Evolutionary conservation across 2,888 invertebrate genomes (phyloP).

Genomic region (Eurois occulta): DNA sequence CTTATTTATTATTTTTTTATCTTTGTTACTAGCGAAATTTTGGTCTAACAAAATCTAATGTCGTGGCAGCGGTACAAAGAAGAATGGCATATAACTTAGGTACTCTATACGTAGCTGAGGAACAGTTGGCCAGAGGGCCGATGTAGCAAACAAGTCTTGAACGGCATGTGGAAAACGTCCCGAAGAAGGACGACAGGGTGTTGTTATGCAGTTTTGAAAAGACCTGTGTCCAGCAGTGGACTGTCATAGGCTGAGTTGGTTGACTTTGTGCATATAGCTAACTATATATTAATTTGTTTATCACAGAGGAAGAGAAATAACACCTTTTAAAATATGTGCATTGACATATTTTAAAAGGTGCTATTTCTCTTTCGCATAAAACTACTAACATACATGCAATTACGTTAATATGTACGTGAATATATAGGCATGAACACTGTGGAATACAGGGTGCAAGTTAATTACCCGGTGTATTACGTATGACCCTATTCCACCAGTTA

Average conservation of each 20-base stretch:
- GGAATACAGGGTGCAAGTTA: conserved; percentile 16
- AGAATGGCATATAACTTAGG: neutral
- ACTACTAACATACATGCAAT: neutral
- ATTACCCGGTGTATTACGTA: conserved; percentile 37
- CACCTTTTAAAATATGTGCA: neutral
- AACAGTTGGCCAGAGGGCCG: neutral
- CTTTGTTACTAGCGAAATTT: neutral
- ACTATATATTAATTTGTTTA: neutral
- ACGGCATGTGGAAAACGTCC: neutral
- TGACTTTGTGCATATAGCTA: neutral
- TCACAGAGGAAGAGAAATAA: neutral
- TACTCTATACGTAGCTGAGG: neutral
- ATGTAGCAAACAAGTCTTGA: neutral
- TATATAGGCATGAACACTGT: too few species aligned
- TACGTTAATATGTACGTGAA: neutral
- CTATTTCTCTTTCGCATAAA: too few species aligned
- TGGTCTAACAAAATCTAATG: neutral
- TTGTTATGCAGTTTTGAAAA: neutral
- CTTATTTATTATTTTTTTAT: neutral
- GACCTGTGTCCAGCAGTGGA: neutral
- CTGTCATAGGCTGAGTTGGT: neutral
- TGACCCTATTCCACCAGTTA: conserved; percentile 37
- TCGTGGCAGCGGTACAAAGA: neutral
- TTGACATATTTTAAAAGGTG: too few species aligned
- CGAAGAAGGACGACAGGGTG: neutral